These are phyloP conservation scores for Rhegmatorhina hoffmannsi DNA, from an alignment of 2,113 vertebrate genomes.

Conservation along the genomic window DNA sequence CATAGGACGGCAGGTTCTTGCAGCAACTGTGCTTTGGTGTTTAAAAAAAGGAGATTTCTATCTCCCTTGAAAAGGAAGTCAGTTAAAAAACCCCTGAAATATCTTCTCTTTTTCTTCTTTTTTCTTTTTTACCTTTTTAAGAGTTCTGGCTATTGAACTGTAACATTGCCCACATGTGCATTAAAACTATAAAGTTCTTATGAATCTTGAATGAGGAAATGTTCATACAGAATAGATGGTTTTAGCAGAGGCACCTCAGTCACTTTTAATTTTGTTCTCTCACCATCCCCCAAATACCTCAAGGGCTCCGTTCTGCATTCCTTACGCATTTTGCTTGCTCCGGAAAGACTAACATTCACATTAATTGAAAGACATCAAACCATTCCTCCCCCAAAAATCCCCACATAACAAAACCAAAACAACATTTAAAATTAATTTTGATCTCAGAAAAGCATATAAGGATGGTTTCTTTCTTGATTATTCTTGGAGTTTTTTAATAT, in stretches of 20 bases:
- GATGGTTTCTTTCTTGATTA: background rate
- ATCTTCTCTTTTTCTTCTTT: background rate
- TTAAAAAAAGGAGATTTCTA: background rate
- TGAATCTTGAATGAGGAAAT: conserved; percentile 59
- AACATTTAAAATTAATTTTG: background rate
- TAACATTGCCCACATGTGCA: conserved; percentile 33
- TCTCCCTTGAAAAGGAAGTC: background rate
- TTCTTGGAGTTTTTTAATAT: background rate
- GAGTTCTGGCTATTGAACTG: conserved; percentile 28
- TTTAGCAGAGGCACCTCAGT: conserved; percentile 43
- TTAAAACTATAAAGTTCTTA: conserved; percentile 48
- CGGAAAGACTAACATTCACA: background rate
- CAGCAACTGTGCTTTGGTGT: background rate
- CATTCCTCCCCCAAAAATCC: background rate
- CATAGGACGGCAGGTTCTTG: background rate
- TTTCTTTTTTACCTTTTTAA: background rate
- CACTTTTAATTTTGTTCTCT: conserved; percentile 36
- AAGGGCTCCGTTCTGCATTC: conserved; percentile 52
- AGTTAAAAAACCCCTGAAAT: background rate
- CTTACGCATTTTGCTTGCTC: conserved; percentile 22
- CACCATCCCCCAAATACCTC: conserved; percentile 58
- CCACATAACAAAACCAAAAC: background rate
- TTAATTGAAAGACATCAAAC: conserved; percentile 4
- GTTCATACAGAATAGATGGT: background rate
- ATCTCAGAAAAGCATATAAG: background rate